phyloP scores from a whole-genome alignment of 2,888 invertebrate species.

The Oscheius myriophilus region DNA sequence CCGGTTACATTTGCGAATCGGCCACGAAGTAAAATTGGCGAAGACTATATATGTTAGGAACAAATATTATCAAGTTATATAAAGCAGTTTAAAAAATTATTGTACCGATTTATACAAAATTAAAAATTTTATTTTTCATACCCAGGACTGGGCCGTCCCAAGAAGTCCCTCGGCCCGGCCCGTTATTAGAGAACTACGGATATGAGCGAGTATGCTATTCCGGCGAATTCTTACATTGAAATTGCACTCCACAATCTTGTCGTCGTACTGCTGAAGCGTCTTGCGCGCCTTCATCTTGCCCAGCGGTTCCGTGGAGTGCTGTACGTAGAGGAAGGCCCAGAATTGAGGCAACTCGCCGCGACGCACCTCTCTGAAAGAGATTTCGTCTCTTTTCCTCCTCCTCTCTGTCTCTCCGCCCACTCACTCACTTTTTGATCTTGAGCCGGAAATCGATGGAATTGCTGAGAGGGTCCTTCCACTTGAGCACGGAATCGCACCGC shows the following conservation, averaged over 20 bases:
- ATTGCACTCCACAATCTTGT: constrained; percentile 94
- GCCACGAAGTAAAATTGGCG: too few species aligned
- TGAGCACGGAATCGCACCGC: constrained; percentile 84
- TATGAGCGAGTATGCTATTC: too few species aligned
- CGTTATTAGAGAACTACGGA: too few species aligned
- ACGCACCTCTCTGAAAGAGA: constrained; percentile 31
- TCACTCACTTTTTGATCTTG: constrained; percentile 78
- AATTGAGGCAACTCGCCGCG: constrained; percentile 70
- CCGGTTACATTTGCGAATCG: too few species aligned
- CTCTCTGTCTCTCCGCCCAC: not conserved
- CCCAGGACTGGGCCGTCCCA: too few species aligned
- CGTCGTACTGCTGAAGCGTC: constrained; percentile 82
- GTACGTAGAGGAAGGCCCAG: constrained; percentile 67
- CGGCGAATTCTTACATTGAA: constrained; percentile 30
- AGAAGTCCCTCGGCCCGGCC: too few species aligned
- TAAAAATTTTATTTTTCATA: too few species aligned
- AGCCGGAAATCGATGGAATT: constrained; percentile 96
- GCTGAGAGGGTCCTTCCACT: constrained; percentile 95
- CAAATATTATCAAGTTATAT: too few species aligned
- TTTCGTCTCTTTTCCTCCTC: not conserved
- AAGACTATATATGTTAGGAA: too few species aligned
- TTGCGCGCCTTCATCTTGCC: constrained; percentile 82
- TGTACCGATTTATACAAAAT: too few species aligned
- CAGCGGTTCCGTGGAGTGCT: constrained; percentile 77
- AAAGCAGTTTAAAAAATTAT: too few species aligned